These are phyloP conservation scores for Acanthornis magna DNA, from an alignment of 2,797 vertebrate genomes.

Conservation along the genomic window DNA sequence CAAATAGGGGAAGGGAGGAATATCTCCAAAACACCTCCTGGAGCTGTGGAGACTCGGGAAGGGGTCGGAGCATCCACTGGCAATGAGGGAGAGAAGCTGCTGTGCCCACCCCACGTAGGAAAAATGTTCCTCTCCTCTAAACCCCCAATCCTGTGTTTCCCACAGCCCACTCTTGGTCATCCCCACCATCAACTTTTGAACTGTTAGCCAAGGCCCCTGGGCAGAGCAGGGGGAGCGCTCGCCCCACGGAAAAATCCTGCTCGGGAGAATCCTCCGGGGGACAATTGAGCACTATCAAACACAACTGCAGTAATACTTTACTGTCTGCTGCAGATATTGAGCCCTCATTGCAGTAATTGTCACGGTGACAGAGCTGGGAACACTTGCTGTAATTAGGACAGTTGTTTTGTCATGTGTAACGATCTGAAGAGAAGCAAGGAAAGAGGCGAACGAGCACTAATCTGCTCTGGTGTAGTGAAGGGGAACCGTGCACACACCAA, in stretches of 20 bases:
- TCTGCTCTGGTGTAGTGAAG: conserved; percentile 42
- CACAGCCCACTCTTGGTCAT: background rate
- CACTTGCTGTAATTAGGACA: conserved; percentile 74
- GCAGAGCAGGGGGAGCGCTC: background rate
- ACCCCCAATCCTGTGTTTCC: background rate
- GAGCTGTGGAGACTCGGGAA: accelerated
- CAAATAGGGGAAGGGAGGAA: background rate
- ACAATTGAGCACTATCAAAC: conserved; percentile 68
- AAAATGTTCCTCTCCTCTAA: background rate
- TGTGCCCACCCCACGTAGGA: background rate
- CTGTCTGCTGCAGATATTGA: conserved; percentile 67
- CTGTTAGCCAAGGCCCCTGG: background rate
- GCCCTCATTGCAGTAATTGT: conserved; percentile 72
- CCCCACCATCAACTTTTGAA: conserved; percentile 25
- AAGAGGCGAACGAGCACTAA: conserved; percentile 67
- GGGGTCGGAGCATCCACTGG: background rate
- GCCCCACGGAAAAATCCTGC: background rate
- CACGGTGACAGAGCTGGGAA: conserved; percentile 73
- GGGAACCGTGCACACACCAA: conserved; percentile 33
- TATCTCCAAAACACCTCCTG: background rate
- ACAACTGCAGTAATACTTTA: conserved; percentile 70
- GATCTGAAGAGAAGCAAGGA: conserved; percentile 72
- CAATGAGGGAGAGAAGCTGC: background rate
- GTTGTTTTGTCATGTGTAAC: conserved; percentile 77
- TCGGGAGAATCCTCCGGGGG: conserved; percentile 56